These are phyloP conservation scores for Synergus umbraculus DNA, from an alignment of 2,888 invertebrate genomes.

Conservation along the genomic window DNA sequence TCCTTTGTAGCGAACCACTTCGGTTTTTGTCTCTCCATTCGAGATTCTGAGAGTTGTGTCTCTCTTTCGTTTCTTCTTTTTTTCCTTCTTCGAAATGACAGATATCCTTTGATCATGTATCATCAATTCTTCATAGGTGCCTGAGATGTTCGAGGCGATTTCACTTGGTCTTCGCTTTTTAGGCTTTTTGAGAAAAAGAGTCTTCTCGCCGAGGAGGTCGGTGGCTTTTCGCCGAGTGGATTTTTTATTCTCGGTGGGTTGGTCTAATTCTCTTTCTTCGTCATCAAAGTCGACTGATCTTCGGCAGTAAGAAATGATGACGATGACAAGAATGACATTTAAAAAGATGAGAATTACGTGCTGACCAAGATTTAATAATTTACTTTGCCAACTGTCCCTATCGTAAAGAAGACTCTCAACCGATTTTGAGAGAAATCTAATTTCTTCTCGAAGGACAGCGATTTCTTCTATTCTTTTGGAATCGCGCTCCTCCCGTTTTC, in stretches of 20 bases:
- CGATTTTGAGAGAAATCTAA: constrained; percentile 81
- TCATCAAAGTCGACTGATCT: constrained; percentile 72
- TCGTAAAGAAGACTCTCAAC: constrained; percentile 82
- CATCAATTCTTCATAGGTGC: constrained; percentile 81
- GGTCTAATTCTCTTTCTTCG: constrained; percentile 71
- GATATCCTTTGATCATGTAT: constrained; percentile 79
- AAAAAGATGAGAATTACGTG: constrained; percentile 78
- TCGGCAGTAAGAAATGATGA: constrained; percentile 79
- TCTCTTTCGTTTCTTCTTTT: constrained; percentile 79
- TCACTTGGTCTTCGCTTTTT: constrained; percentile 86
- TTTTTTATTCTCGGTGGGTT: constrained; percentile 8
- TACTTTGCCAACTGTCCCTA: constrained; percentile 82
- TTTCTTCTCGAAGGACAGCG: constrained; percentile 82
- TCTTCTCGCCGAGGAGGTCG: background rate
- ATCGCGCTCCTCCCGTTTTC: constrained; percentile 86
- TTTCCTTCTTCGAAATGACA: constrained; percentile 72
- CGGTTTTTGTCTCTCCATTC: constrained; percentile 52
- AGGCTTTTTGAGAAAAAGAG: constrained; percentile 75
- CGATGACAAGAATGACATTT: constrained; percentile 78
- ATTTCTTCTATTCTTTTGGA: constrained; percentile 89
- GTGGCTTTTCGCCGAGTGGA: background rate
- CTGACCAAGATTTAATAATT: constrained; percentile 80
- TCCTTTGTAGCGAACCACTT: constrained; percentile 49
- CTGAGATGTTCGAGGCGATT: constrained; percentile 77
- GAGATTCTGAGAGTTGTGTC: constrained; percentile 55